Base-by-base conservation (phyloP, 1,140 invertebrate species). In the Reticulitermes speratus region DNA sequence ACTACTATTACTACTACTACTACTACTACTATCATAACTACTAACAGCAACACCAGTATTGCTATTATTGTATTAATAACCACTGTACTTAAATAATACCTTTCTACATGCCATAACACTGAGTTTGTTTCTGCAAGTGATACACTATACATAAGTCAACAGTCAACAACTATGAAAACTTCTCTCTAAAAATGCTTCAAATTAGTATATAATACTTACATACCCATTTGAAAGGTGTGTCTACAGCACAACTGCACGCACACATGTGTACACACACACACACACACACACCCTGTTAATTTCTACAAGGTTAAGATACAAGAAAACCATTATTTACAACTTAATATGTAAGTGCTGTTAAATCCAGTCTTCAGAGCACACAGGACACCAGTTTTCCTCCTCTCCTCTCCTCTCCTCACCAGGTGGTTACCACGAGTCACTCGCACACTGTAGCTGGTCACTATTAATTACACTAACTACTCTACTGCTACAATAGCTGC, bases 301-400 rank as follows among this genome's bases (percentile, higher is more conserved):
- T 19, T 55, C 52, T 55, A 55, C 19, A 21, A 55, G 52, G 19
- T 55, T 55, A 55, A 55, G 19, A 55, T 55, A 55, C 19, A 55
- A 48, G 45, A 48, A 48, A 48, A 55, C n/a, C n/a, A 75, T 75
- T 75, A 75, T 75, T n/a, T 75, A 75, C 65, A 75, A 75, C 52
- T 55, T 19, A 38, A 19, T 55, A 55, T 6, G 52, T 16, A 55
- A 55, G 52, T 55, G 52, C 52, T 55, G 52, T 55, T 55, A 12
- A 55, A 21, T 55, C 52, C 52, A 55, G 3, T 55, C 52, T 55
- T 55, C 19, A 21, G 52, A 55, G 19, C 19, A 55, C 19, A 5
- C 19, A 55, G 19, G 16, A 21, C 52, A 55, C 14, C 19, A 21
- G 52, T 55, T 21, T 55, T 55, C 5, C 19, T 55, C 52, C 52